Base-by-base conservation (phyloP, 2,113 vertebrate species). In the Emberiza fucata region DNA sequence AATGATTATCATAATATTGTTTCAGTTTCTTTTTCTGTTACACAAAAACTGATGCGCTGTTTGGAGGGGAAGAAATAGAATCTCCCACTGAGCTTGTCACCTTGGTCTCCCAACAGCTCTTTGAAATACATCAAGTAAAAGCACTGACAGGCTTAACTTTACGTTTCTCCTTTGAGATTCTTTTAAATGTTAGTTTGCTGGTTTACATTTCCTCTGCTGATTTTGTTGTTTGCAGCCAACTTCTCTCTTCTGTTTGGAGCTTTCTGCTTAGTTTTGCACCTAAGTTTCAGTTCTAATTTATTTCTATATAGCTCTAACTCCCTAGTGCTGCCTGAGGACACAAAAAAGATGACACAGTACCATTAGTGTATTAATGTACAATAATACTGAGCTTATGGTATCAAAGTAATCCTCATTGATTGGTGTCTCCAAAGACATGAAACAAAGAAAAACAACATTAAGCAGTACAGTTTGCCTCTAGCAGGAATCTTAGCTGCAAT, bases 351-450 rank as follows among this genome's bases (percentile, higher is more conserved):
- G 92, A 96, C 93, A 81, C 85, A 90, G 65, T 96, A 80, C 76
- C 85, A 94, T 97, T 97, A 97, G 77, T 96, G 66, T 68, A 97
- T 94, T 96, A 95, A 91, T 64, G 82, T 94, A 90, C 56, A 96
- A 89, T 93, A 97, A 95, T 85, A 91, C 79, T 83, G 65, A 96
- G 85, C 66, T 94, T 96, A 89, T 0, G 0, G 29, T 90, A 94
- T 96, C 95, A 97, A 97, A 88, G 91, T 95, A 96, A 96, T 95
- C 92, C 94, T 97, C 94, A 97, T 94, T 94, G 96, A 96, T 85
- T 93, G 79, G 81, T 92, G 77, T 82, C 89, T 95, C 88, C 80
- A 50, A 77, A 96, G 94, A 94, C 83, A 89, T 25, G 31, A 94
- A 78, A 65, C 47, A 87, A 39, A 86, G 63, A 94, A 91, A 78